A percentile compares a stretch with the other conserved stretches of the same genome.
Evolutionary conservation across 2,888 invertebrate species (phyloP).

Genomic region (Polymixis flavicincta): DNA sequence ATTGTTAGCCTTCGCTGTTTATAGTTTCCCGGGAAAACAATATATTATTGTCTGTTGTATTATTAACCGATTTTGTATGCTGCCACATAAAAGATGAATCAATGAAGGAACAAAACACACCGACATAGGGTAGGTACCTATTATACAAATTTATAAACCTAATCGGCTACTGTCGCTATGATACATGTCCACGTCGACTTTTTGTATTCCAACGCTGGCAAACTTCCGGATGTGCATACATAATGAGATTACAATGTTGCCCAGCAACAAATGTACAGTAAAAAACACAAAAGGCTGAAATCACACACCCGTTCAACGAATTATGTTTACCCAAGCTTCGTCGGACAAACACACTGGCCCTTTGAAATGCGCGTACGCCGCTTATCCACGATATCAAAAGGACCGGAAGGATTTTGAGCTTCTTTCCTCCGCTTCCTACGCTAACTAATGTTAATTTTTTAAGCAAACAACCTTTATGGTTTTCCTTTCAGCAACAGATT

Average conservation of each 20-base stretch:
- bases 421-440: conserved; percentile 68
- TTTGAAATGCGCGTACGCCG: conserved; percentile 82
- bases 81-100: conserved; percentile 29
- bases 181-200: conserved; percentile 26
- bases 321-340: conserved; percentile 83
- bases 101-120: conserved; percentile 33
- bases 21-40: conserved; percentile 51
- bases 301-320: conserved; percentile 81
- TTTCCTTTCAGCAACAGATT: conserved; percentile 57
- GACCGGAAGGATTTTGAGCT: conserved; percentile 85
- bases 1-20: conserved; percentile 43
- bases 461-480: conserved; percentile 73
- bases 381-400: conserved; percentile 81
- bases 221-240: conserved; percentile 78
- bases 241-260: conserved; percentile 80
- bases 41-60: conserved; percentile 19
- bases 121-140: conserved; percentile 37
- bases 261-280: conserved; percentile 69
- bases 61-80: conserved; percentile 25
- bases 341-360: conserved; percentile 79
- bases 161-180: conserved; percentile 49
- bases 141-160: conserved; percentile 45
- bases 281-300: conserved; percentile 81
- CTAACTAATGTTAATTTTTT: conserved; percentile 74
- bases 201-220: conserved; percentile 50